Evolutionary conservation across 2,888 invertebrate species (phyloP), one percentile per base, ranked within the genome.

Genomic region (Bursaphelenchus okinawaensis): DNA sequence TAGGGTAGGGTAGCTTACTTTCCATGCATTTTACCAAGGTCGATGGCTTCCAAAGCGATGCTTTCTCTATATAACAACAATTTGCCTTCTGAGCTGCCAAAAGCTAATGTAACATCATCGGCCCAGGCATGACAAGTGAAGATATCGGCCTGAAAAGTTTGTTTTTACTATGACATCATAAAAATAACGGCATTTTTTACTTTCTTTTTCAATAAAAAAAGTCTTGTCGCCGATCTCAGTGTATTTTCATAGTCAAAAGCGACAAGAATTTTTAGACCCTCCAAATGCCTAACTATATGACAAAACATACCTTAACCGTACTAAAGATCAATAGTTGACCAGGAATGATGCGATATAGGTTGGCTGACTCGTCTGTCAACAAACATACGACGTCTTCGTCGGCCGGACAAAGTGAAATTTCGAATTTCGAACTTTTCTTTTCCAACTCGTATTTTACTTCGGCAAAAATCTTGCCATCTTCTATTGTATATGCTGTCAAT

Each of bases 31-130:
- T 63, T 62, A 51, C 65, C 63, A 7, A 78, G 58, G 50, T 78
- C 69, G 19, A 78, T 65, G n/a, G 67, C 55, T 62, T 78, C 74
- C 28, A 78, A 65, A 8, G 71, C 62, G 20, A 78, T 71, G 6
- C 78, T 78, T 65, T 78, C 78, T 22, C 78, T 60, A 62, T 77
- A 78, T n/a, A 78, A 65, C n/a, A 66, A 63, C 24, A 78, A 55
- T 7, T 66, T 56, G 0, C 78, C 75, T 7, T 65, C 52, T n/a
- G 28, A 63, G 4, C 68, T 74, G 8, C 78, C 78, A 57, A 78
- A 78, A n/a, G 75, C 72, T 22, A 77, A 69, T 26, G 76, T 78
- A 1, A 78, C 78, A 61, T 78, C 78, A 50, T 72, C 75, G 0
- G 75, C 71, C 78, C 78, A 78, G 19, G 70, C 71, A 65, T 78